These are phyloP conservation scores for Drosophila tristis DNA, from an alignment of 1,140 invertebrate species.

Conservation along the genomic window DNA sequence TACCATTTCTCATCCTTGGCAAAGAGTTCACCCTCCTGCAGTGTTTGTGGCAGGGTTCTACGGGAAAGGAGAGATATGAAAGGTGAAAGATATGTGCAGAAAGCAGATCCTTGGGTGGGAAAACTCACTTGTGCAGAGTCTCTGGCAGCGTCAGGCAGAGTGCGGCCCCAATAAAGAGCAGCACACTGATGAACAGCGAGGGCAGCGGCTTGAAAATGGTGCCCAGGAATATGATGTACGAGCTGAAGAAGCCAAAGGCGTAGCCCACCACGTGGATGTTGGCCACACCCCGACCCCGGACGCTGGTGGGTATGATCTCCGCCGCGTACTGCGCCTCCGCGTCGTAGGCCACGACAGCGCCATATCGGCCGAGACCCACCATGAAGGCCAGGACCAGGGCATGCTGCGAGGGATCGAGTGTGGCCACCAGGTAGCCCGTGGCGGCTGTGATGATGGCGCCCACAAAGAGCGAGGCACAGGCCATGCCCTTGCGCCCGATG, in stretches of 20 bases:
- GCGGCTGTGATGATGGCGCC: conserved; percentile 85
- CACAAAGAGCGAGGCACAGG: conserved; percentile 85
- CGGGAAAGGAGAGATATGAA: background rate
- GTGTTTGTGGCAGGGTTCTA: conserved; percentile 85
- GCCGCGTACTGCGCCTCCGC: conserved; percentile 88
- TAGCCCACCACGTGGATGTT: conserved; percentile 86
- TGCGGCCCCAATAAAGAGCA: conserved; percentile 85
- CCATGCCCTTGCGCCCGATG: conserved; percentile 86
- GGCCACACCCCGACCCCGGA: conserved; percentile 86
- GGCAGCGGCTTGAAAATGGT: conserved; percentile 85
- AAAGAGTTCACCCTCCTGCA: conserved; percentile 86
- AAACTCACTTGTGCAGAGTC: conserved; percentile 85
- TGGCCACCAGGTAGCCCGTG: conserved; percentile 75
- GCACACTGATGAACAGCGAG: conserved; percentile 85
- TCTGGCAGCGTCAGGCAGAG: conserved; percentile 87
- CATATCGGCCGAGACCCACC: conserved; percentile 86
- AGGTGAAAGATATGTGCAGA: too few relatives aligned
- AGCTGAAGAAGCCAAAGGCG: conserved; percentile 79
- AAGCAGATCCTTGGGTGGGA: too few relatives aligned
- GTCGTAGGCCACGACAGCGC: conserved; percentile 87
- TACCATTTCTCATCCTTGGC: conserved; percentile 85
- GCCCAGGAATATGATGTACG: conserved; percentile 83
- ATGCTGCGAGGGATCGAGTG: conserved; percentile 56
- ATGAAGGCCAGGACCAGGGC: conserved; percentile 65
- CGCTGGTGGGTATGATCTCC: conserved; percentile 88